phyloP scores from a whole-genome alignment of 2,797 vertebrate genomes.

The Hydrocynus forskahlii region DNA sequence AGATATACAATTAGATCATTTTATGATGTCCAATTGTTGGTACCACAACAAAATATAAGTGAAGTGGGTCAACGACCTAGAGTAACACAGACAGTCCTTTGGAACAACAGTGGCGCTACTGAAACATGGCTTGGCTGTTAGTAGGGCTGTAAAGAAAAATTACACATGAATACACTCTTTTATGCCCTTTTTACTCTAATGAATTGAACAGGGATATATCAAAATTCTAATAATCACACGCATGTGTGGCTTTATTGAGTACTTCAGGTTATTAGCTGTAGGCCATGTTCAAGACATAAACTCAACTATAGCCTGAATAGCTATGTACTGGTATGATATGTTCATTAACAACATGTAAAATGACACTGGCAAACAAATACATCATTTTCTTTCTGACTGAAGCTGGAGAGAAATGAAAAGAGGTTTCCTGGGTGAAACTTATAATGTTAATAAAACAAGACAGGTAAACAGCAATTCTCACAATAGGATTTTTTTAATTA shows the following conservation, averaged over 20 bases:
- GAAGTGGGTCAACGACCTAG: constrained; percentile 73
- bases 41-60: background rate
- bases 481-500: constrained; percentile 53
- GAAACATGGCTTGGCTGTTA: constrained; percentile 31
- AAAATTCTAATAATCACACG: background rate
- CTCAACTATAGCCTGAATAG: background rate
- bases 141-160: background rate
- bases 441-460: constrained; percentile 41
- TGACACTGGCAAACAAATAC: background rate
- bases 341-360: background rate
- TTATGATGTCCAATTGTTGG: background rate
- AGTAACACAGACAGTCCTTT: constrained; percentile 57
- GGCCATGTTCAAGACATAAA: background rate
- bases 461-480: constrained; percentile 65
- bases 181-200: background rate
- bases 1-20: background rate
- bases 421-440: background rate
- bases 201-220: background rate
- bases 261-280: background rate
- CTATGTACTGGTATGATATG: background rate
- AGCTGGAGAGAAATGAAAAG: background rate
- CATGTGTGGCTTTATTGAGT: background rate
- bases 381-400: background rate
- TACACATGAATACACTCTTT: too few species aligned
- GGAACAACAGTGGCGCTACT: constrained; percentile 20